These are phyloP conservation scores for Oreochromis grahami DNA, from an alignment of 2,797 vertebrate genomes.

Conservation along the genomic window DNA sequence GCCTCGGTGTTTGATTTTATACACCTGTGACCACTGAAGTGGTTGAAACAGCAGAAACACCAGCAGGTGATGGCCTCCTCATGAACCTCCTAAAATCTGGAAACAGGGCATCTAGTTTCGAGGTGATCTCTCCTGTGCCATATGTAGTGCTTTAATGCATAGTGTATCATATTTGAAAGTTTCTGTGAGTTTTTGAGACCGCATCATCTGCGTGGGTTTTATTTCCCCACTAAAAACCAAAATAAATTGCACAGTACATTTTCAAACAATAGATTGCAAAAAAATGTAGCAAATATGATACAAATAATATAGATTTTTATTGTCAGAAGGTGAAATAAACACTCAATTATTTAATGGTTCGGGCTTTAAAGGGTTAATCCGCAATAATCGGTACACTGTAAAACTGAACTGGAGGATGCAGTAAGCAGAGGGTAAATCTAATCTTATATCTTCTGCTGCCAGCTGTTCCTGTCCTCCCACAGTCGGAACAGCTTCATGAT, in stretches of 20 bases:
- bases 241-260: neutral
- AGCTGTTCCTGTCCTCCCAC: neutral
- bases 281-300: neutral
- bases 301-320: fast-evolving
- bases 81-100: neutral
- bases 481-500: neutral
- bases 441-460: neutral
- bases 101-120: constrained; percentile 18
- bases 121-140: neutral
- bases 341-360: neutral
- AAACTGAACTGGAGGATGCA: constrained; percentile 30
- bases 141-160: neutral
- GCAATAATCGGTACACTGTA: constrained; percentile 51
- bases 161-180: neutral
- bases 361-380: constrained; percentile 23
- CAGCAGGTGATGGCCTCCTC: neutral
- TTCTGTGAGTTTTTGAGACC: neutral
- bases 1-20: neutral
- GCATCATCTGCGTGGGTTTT: neutral
- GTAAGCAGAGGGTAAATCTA: neutral
- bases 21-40: neutral
- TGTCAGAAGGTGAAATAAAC: neutral
- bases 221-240: neutral
- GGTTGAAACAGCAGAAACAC: neutral
- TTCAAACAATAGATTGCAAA: neutral